Evolutionary conservation across 92 coral and sea anemone species (phyloP), one percentile per base, ranked within the genome.

Genomic region (Palythoa grandis): DNA sequence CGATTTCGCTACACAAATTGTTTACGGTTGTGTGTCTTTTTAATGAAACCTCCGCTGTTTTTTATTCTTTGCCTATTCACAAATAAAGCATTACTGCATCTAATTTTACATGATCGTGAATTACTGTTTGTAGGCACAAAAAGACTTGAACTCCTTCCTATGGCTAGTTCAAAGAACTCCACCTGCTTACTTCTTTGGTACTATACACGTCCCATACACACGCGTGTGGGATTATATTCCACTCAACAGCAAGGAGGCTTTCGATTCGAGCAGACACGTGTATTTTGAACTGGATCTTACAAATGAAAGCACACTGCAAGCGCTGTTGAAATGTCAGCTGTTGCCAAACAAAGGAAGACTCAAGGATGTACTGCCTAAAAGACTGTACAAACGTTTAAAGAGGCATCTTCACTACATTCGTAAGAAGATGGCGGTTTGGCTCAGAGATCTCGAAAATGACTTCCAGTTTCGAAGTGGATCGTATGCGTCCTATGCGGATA

Each of bases 211-310:
- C 14, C 99, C 99, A 0, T 96, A 96, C 72, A 96, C 99, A 4
- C 87, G 98, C 75, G 99, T 96, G 38, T 96, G 99, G 99, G 99
- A 96, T 88, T 95, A 88, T 75, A 96, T 96, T 68, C 99, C 99
- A 0, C 29, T 88, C 43, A 96, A 96, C 90, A 96, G 99, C 92
- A 95, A 96, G 72, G 90, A 87, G 72, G 99, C 99, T 16, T 96
- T 96, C 86, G 76, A 84, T 20, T 79, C 85, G 5, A 93, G 94
- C 79, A 93, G 95, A 75, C 90, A 96, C 90, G 95, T 96, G 40
- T 96, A 93, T 75, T 96, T 96, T 85, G 99, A 96, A 83, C 95
- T 96, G 23, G 99, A 96, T 75, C 91, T 96, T 65, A 96, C 94
- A 52, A 90, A 92, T 79, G 84, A 91, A 39, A 82, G 70, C 69